These are phyloP conservation scores for Marmota monax DNA, from an alignment of 2,113 vertebrate genomes.

Conservation along the genomic window DNA sequence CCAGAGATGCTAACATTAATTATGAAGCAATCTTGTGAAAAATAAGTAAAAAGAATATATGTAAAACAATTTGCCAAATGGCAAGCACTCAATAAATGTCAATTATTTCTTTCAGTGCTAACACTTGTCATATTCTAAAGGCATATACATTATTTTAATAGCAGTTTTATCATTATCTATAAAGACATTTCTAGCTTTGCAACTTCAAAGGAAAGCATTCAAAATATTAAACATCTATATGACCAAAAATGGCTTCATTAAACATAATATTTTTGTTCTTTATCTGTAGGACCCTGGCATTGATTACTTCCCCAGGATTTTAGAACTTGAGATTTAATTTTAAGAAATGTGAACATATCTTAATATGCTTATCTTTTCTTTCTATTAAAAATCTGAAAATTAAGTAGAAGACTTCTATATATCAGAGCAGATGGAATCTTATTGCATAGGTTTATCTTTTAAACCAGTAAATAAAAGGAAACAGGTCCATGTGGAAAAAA, in stretches of 20 bases:
- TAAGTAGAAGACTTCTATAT: constrained; percentile 33
- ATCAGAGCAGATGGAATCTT: constrained; percentile 27
- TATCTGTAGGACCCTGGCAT: not conserved
- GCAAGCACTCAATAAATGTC: constrained; percentile 63
- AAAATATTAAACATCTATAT: constrained; percentile 36
- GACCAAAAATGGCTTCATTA: constrained; percentile 28
- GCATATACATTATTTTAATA: constrained; percentile 67
- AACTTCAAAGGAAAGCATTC: constrained; percentile 48
- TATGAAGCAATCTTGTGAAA: constrained; percentile 60
- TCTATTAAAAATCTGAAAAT: constrained; percentile 52
- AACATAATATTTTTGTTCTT: constrained; percentile 45
- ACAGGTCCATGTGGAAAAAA: constrained; percentile 15
- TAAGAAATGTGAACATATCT: constrained; percentile 5
- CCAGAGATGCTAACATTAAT: constrained; percentile 35
- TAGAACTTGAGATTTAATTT: not conserved
- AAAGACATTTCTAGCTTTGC: constrained; percentile 48
- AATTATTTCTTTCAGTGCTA: constrained; percentile 68
- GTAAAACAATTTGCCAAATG: constrained; percentile 66
- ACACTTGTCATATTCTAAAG: constrained; percentile 60
- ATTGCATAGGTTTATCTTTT: constrained; percentile 40
- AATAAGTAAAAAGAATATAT: constrained; percentile 55
- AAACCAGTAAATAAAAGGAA: constrained; percentile 48
- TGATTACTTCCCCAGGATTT: constrained; percentile 22
- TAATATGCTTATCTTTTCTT: constrained; percentile 48
- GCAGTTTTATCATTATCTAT: constrained; percentile 53